Conservation (phyloP, 2,888 invertebrate species). For the Ellobium chinense region DNA sequence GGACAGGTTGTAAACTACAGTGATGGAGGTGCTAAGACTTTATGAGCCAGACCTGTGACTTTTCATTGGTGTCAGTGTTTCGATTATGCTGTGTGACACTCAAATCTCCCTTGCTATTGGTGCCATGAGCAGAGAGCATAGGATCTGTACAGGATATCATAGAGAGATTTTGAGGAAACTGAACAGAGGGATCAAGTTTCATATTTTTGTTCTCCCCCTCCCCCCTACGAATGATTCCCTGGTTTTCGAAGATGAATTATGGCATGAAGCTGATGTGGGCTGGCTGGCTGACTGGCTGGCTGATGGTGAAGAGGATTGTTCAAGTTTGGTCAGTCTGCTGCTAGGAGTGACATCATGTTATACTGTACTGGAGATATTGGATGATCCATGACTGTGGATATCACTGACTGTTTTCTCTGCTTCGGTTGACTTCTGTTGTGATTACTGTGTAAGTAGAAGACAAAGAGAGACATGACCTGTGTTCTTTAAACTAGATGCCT, state of each 20-base stretch:
- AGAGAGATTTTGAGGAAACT: too few species aligned
- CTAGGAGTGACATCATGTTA: background rate
- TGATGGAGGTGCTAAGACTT: too few species aligned
- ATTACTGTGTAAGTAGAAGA: background rate
- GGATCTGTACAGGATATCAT: too few species aligned
- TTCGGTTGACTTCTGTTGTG: background rate
- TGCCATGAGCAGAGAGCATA: too few species aligned
- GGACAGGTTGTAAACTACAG: background rate
- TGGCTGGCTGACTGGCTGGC: too few species aligned
- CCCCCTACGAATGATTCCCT: background rate
- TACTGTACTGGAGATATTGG: background rate
- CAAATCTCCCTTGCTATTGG: too few species aligned
- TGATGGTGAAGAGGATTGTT: too few species aligned
- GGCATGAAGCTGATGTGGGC: too few species aligned
- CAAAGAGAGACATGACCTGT: background rate
- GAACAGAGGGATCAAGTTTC: background rate
- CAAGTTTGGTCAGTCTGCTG: background rate
- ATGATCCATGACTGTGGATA: background rate
- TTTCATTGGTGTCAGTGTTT: background rate
- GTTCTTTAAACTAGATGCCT: constrained; percentile 4
- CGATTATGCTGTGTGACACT: background rate
- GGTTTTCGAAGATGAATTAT: too few species aligned
- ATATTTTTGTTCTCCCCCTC: background rate
- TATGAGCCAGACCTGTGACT: too few species aligned
- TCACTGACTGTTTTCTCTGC: background rate